Conservation (phyloP, 2,797 vertebrate species). For the Lepus oiostolus region DNA sequence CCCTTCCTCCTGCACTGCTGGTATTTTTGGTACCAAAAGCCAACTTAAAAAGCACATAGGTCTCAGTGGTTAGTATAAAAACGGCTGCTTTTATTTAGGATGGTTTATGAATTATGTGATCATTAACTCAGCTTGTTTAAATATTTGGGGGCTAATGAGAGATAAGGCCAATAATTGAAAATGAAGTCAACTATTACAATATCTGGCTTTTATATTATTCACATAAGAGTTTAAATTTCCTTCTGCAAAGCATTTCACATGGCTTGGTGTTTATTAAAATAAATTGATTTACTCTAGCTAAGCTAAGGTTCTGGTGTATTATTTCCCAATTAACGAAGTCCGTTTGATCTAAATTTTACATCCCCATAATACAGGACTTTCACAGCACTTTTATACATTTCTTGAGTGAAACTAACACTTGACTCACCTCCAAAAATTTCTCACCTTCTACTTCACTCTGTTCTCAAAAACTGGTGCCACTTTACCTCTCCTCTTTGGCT, state of each 20-base stretch:
- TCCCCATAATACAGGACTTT: background rate
- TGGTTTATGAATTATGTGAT: constrained; percentile 51
- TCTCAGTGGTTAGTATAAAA: background rate
- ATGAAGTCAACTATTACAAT: constrained; percentile 42
- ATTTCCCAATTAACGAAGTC: background rate
- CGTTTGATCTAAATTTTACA: constrained; percentile 42
- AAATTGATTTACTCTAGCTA: constrained; percentile 12
- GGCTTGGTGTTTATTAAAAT: constrained; percentile 51
- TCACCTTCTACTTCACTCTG: constrained; percentile 28
- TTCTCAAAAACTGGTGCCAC: constrained; percentile 30
- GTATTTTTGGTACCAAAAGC: background rate
- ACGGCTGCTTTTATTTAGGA: constrained; percentile 1
- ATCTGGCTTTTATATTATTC: constrained; percentile 41
- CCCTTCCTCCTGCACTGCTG: background rate
- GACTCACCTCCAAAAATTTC: background rate
- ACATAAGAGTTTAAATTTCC: constrained; percentile 48
- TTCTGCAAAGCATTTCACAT: constrained; percentile 15
- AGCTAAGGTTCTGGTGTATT: constrained; percentile 5
- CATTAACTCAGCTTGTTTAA: constrained; percentile 31
- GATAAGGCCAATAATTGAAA: constrained; percentile 63
- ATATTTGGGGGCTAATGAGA: background rate
- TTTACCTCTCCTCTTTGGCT: constrained; percentile 20
- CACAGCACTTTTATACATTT: background rate
- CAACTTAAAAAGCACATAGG: background rate
- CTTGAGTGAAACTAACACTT: constrained; percentile 5